Evolutionary conservation across 1,140 invertebrate species (phyloP), one percentile per base, ranked within the genome.

Genomic region (Tachypleus tridentatus): DNA sequence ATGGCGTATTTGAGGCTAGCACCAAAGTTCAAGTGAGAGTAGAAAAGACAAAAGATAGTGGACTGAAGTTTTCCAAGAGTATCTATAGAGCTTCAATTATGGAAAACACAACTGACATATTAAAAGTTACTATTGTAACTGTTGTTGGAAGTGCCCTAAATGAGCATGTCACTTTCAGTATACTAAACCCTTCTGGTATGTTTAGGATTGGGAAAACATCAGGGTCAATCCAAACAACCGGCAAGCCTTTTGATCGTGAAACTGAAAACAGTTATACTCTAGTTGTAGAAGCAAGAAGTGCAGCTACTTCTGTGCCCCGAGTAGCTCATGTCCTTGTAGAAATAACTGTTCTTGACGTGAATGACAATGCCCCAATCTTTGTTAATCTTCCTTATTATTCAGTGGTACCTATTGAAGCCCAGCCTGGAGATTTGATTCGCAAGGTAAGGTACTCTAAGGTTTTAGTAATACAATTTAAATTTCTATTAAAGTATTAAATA

Each of bases 201-300:
- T 99, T 99, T 76, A 81, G 82, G 62, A 94, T 98, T 74, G 91
- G 94, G 48, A 72, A 78, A 29, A 92, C 91, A n/a, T 95, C 93
- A 11, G 93, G 91, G 47, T 88, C 86, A 5, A 86, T 93, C 60
- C 82, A 90, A 4, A 91, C 88, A 4, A 90, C 90, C 1, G 70
- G 76, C 4, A 77, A 54, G 53, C 81, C 86, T 70, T 89, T 94
- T 76, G 94, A 97, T 76, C 78, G 94, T 58, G 94, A 97, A 81
- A 73, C 76, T 10, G 82, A 86, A 72, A 86, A 89, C 74, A 81
- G 84, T 70, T 93, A 95, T 76, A 82, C 85, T 70, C 79, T 97
- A 51, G 86, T 91, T 69, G 82, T 97, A 57, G 86, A 93, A 76
- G 92, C 86, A 68, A 84, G 84, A 74, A 82, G 83, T 69, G 81